These are phyloP conservation scores for Calypte anna DNA, from an alignment of 2,113 vertebrate species.

Conservation along the genomic window DNA sequence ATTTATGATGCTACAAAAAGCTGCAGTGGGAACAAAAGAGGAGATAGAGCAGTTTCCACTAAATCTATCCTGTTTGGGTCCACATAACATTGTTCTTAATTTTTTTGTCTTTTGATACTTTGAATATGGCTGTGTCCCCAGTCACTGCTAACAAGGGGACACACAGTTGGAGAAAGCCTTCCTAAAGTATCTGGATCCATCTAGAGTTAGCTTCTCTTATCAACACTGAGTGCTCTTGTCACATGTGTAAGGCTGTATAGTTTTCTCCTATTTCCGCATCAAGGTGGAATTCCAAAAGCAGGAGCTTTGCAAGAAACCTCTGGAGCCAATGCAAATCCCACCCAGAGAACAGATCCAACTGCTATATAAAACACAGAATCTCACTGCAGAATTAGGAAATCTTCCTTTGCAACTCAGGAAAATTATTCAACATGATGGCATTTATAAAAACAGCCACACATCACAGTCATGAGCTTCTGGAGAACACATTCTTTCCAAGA, in stretches of 20 bases:
- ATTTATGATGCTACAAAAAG: not conserved
- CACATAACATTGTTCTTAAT: not conserved
- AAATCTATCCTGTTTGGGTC: not conserved
- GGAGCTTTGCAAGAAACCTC: not conserved
- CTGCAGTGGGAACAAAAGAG: not conserved
- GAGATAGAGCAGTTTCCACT: not conserved
- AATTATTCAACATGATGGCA: not conserved
- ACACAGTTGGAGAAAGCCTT: not conserved
- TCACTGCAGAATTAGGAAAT: not conserved
- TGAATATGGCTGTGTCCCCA: not conserved
- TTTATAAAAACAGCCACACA: not conserved
- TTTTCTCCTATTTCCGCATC: not conserved
- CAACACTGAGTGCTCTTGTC: not conserved
- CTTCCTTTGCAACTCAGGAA: not conserved
- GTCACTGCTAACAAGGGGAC: not conserved
- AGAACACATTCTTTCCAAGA: not conserved
- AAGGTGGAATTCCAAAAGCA: not conserved
- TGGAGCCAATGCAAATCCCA: not conserved
- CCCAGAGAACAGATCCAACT: not conserved
- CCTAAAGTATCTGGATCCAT: not conserved
- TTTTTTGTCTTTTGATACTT: not conserved
- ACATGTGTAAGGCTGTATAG: not conserved
- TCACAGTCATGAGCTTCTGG: not conserved
- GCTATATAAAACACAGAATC: not conserved
- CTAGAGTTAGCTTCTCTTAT: not conserved